Base-by-base conservation (phyloP, 2,113 vertebrate genomes). In the Tyto alba region DNA sequence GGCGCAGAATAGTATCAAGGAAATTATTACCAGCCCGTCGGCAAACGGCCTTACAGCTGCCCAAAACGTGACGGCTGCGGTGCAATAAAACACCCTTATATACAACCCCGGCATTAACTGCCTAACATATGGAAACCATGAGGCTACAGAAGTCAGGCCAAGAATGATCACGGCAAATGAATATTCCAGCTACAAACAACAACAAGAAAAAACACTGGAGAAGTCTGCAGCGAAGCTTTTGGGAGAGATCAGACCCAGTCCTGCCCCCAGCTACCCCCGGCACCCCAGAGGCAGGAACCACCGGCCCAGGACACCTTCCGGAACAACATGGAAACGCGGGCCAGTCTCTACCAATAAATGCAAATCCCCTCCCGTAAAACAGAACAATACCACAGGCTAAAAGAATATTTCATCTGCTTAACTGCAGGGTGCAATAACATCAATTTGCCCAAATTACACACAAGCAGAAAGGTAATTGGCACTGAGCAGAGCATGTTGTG, bases 391-490 rank as follows among this genome's bases (percentile, higher is more conserved):
- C 66, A 59, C 34, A 41, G 67, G 85, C 57, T 83, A 64, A 72
- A 60, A 69, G 79, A 91, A 71, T 52, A 88, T 80, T 88, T 96
- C 95, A 94, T 94, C 93, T 74, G 60, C 79, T 84, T 96, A 85
- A 92, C 86, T 88, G 93, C 77, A 89, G 87, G 73, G 89, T 85
- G 88, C 77, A 43, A 84, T 92, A 93, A 92, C 92, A 96, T 83
- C 96, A 96, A 92, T 93, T 55, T 89, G 73, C 73, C 84, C 95
- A 96, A 96, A 97, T 95, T 95, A 94, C 66, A 90, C 77, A 77
- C 89, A 62, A 88, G 90, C 86, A 93, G 83, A 81, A 96, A 93
- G 89, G 93, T 91, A 89, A 97, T 66, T 95, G 95, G 96, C 95
- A 95, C 48, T 3, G 57, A 91, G 89, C 93, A 55, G 84, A 88